These are phyloP conservation scores for Lithosia quadra DNA, from an alignment of 2,888 invertebrate genomes.

Conservation along the genomic window DNA sequence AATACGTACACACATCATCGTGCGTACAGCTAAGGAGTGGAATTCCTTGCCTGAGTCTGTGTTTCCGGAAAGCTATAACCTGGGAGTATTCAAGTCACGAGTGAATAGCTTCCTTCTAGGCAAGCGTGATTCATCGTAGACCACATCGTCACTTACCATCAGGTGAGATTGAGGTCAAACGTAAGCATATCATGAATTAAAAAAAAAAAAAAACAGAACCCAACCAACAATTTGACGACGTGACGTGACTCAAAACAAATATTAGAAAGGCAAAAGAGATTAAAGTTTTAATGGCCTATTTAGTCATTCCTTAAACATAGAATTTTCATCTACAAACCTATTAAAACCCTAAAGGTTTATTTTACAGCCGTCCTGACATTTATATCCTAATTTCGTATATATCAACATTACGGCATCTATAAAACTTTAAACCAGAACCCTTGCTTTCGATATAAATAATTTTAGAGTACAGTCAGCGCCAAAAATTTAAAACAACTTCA, in stretches of 20 bases:
- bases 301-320: slow-evolving; percentile 2
- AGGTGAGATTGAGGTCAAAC: too few relatives aligned
- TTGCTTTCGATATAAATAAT: slow-evolving; percentile 76
- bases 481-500: too few relatives aligned
- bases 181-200: too few relatives aligned
- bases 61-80: too few relatives aligned
- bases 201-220: not conserved
- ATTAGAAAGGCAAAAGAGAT: not conserved
- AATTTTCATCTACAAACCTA: slow-evolving; percentile 5
- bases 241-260: not conserved
- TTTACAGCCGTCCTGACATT: slow-evolving; percentile 15
- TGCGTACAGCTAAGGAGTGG: too few relatives aligned
- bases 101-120: too few relatives aligned
- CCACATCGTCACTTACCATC: too few relatives aligned
- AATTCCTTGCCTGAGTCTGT: too few relatives aligned
- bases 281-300: not conserved
- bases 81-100: too few relatives aligned
- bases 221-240: not conserved
- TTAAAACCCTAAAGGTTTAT: not conserved
- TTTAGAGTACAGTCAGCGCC: too few relatives aligned
- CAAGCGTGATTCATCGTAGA: too few relatives aligned
- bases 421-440: slow-evolving; percentile 49
- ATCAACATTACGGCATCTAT: slow-evolving; percentile 26
- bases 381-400: slow-evolving; percentile 18
- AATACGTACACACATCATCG: too few relatives aligned